Percentiles rank a stretch among this genome's conserved stretches.
Conservation (phyloP, 30 jellyfish, hydroid and myxozoan species). For the Aurelia aurita complex sp. Pacific region DNA sequence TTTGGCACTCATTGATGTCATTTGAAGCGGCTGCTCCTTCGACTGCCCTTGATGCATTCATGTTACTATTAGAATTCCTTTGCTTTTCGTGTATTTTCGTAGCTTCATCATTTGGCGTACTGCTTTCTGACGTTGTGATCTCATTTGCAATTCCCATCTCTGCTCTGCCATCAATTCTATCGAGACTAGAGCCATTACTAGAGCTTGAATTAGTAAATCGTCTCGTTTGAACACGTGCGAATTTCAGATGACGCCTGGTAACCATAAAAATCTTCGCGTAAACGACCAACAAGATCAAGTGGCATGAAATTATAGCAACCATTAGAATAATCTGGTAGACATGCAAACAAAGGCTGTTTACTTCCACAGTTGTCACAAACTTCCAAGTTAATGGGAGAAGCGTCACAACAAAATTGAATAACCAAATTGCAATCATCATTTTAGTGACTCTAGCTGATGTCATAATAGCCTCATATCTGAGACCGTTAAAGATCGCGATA, state of each 20-base stretch:
- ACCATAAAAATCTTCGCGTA: slow-evolving; percentile 35
- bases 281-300: slow-evolving; percentile 26
- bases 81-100: too few relatives aligned
- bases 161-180: background rate
- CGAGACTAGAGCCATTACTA: background rate
- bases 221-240: too few relatives aligned
- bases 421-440: slow-evolving; percentile 49
- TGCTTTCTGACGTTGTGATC: too few relatives aligned
- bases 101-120: too few relatives aligned
- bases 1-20: too few relatives aligned
- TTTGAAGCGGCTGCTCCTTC: too few relatives aligned
- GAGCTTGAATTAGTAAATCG: too few relatives aligned
- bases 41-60: too few relatives aligned
- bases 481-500: slow-evolving; percentile 52
- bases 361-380: background rate
- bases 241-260: slow-evolving; percentile 39
- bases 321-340: slow-evolving; percentile 43
- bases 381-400: slow-evolving; percentile 61
- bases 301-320: background rate
- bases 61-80: too few relatives aligned
- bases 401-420: slow-evolving; percentile 5
- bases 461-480: slow-evolving; percentile 58
- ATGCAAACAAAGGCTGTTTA: slow-evolving; percentile 15
- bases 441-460: slow-evolving; percentile 1
- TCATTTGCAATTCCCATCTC: background rate